A percentile compares a stretch with the other conserved stretches of the same genome.
phyloP scores from a whole-genome alignment of 2,797 vertebrate species.

The Peromyscus eremicus region DNA sequence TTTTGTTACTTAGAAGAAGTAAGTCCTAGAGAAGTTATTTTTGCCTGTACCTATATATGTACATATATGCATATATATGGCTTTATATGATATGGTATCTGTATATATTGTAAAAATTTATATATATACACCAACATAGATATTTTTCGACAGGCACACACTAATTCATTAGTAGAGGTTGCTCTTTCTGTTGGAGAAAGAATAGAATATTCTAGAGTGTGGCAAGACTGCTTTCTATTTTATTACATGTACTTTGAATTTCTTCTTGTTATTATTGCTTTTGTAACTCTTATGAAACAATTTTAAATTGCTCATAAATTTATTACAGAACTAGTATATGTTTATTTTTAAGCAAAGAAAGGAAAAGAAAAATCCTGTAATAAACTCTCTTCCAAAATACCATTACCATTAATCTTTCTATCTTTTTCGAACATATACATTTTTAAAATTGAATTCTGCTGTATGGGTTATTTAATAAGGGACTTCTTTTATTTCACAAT shows the following conservation, averaged over 20 bases:
- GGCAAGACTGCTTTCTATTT: neutral
- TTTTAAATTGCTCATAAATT: slow-evolving; percentile 43
- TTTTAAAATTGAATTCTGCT: neutral
- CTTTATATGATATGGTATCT: neutral
- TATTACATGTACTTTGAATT: neutral
- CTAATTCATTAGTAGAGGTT: neutral
- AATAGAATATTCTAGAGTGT: slow-evolving; percentile 17
- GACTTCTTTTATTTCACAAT: slow-evolving; percentile 51
- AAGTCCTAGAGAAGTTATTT: neutral
- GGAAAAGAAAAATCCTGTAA: neutral
- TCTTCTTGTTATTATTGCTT: slow-evolving; percentile 38
- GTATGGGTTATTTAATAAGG: neutral
- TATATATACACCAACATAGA: neutral
- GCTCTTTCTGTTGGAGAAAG: slow-evolving; percentile 11
- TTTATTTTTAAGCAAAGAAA: slow-evolving; percentile 62
- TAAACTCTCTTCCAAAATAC: neutral
- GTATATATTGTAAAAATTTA: neutral
- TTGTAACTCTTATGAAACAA: slow-evolving; percentile 25
- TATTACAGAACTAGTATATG: neutral
- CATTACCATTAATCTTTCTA: slow-evolving; percentile 49
- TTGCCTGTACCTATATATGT: neutral
- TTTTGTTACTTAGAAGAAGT: slow-evolving; percentile 8
- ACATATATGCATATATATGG: neutral
- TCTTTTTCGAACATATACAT: neutral
- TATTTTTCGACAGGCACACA: slow-evolving; percentile 26